Percentiles rank a stretch among this genome's conserved stretches.
These are phyloP conservation scores for Halcyon chelicuti DNA, from an alignment of 2,797 vertebrate species.

Conservation along the genomic window DNA sequence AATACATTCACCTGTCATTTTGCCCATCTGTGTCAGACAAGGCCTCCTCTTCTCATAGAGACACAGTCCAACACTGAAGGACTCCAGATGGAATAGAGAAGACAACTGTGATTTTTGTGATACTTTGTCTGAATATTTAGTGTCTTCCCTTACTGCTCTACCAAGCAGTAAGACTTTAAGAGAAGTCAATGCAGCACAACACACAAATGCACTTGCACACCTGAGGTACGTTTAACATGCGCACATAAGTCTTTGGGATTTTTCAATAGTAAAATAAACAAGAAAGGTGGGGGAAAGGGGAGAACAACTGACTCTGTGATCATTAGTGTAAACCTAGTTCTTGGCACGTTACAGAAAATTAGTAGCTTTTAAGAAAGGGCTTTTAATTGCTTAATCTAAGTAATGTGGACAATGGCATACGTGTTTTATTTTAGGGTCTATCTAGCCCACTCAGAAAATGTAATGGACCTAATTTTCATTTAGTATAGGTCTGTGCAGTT, in stretches of 20 bases:
- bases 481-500: constrained; percentile 89
- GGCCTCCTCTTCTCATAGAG: background rate
- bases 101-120: background rate
- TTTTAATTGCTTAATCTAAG: constrained; percentile 86
- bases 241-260: background rate
- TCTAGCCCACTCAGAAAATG: constrained; percentile 83
- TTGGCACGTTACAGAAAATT: constrained; percentile 74
- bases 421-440: constrained; percentile 85
- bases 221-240: background rate
- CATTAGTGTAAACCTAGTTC: constrained; percentile 71
- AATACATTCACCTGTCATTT: background rate
- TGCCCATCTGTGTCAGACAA: background rate
- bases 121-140: background rate
- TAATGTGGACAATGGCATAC: constrained; percentile 83
- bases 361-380: constrained; percentile 80
- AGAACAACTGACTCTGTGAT: constrained; percentile 33
- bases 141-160: background rate
- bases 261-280: constrained; percentile 59
- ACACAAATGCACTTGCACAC: background rate
- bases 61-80: background rate
- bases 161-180: background rate
- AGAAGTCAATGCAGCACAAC: background rate
- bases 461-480: constrained; percentile 89
- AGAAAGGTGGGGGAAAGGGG: constrained; percentile 23
- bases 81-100: background rate